Base-by-base conservation (phyloP, 2,113 vertebrate genomes). In the Motacilla alba region DNA sequence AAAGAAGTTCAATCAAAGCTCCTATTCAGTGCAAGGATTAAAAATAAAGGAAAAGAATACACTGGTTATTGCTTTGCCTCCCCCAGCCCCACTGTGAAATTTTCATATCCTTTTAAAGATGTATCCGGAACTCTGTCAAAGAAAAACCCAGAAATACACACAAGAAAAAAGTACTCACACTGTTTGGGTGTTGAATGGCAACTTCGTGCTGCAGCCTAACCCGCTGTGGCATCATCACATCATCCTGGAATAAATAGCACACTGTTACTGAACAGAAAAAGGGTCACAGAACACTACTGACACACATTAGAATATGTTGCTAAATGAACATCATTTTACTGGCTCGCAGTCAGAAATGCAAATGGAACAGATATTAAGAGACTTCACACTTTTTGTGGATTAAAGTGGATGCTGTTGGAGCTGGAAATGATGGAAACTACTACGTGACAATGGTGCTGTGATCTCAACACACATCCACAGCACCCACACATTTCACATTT, bases 221-320 rank as follows among this genome's bases (percentile, higher is more conserved):
- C 93, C 99, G 98, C 97, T 98, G 98, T 9, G 99, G 98, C 98
- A 98, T 98, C 99, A 99, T 99, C 85, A 99, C 97, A 49, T 99
- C 99, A 87, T 99, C 99, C 99, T 99, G 96, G 17, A 94, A 98
- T 47, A 95, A 95, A 97, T 16, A 91, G 58, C 83, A 97, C 90
- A 87, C 58, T 63, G 91, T 96, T 93, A 93, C 30, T 87, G 72
- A 78, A 69, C 35, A 93, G 31, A 78, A 93, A 94, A 94, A 77
- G 89, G 75, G 80, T 81, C 85, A 74, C 64, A 94, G 74, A 77
- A 70, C 87, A 90, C 64, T 49, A 41, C 83, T 92, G 73, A 87
- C 47, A 90, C 68, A 80, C 44, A 63, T 8, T 31, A 77, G 79
- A 80, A 86, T 67, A 83, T 69, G 63, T 47, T 93, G 70, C 52